Conservation (phyloP, 2,888 invertebrate genomes). For the Orthosia incerta region DNA sequence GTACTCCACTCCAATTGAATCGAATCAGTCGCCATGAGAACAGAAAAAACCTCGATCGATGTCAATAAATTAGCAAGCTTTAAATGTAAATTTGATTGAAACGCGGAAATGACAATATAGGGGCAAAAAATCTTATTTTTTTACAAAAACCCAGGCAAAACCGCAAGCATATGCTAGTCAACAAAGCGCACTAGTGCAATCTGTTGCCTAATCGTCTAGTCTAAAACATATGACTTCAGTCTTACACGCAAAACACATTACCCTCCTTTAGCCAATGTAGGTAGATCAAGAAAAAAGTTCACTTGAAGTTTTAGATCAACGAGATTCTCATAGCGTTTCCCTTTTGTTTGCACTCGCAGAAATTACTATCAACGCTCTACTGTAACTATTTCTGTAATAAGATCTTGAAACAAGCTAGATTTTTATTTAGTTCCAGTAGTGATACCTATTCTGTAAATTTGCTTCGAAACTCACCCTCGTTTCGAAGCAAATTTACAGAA, state of each 20-base stretch:
- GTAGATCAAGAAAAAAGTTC: constrained; percentile 22
- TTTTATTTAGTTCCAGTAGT: no score
- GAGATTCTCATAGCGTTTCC: constrained; percentile 17
- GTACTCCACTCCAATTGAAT: no score
- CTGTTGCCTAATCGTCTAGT: constrained; percentile 22
- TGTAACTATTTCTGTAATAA: neutral
- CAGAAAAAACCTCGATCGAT: no score
- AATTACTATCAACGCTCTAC: neutral
- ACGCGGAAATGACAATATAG: no score
- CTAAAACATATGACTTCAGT: constrained; percentile 9
- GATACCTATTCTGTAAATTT: no score
- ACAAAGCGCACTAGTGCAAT: constrained; percentile 22
- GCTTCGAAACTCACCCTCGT: no score
- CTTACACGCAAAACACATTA: constrained; percentile 37
- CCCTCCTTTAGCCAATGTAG: constrained; percentile 22
- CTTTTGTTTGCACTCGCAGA: constrained; percentile 18
- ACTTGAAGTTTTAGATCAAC: constrained; percentile 12
- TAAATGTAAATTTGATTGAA: no score
- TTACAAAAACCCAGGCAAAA: neutral
- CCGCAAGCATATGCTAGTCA: neutral
- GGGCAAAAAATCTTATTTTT: neutral
- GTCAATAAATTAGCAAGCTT: no score
- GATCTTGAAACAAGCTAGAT: neutral
- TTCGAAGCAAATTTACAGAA: no score
- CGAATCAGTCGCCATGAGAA: no score